Base-by-base conservation (phyloP, 2,888 invertebrate genomes). In the Stictocephala bisonia region DNA sequence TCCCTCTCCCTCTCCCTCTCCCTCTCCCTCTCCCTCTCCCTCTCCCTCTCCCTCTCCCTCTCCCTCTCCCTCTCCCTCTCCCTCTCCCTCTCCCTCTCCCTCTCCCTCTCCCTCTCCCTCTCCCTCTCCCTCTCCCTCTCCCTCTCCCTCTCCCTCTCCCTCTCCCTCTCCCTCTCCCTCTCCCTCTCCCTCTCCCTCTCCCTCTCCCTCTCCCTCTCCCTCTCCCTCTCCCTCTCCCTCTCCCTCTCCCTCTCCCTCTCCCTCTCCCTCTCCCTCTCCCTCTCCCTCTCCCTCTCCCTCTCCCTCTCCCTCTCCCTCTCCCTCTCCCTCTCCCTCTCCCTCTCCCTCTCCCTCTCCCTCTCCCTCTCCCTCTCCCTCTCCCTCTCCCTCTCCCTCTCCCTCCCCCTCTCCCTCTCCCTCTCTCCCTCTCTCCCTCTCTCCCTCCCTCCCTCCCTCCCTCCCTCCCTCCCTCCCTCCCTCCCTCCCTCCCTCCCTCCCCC, bases 171-270 rank as follows among this genome's bases (percentile, higher is more conserved):
- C 22, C 66, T 35, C 66, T 66, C 35, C 13, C 35, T 35, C 35
- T 35, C 35, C 13, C 35, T 35, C 35, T 11, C 35, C 13, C 35
- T 35, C 35, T 11, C 35, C 13, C 35, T 35, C 35, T 35, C 35
- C 35, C 66, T 66, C 66, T 66, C 66, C 41, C 66, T 66, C 66
- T 41, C 66, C 15, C 66, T 41, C 66, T 66, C 66, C 22, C 66
- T 41, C 66, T 66, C 66, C 9, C 66, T 66, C 66, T 6, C 41
- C 20, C 66, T 41, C 66, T 29, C n/a, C 41, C 29, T 29, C n/a
- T 29, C 29, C 41, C n/a, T 29, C 20, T 44, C 29, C 41, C 11
- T 13, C 20, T n/a, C 29, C 41, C 20, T 20, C 20, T 66, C 1
- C 18, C 22, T 66, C 1, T 40, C 66, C 29, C 66, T 66, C 66